Conservation (phyloP, 2,113 vertebrate genomes). For the Petromus typicus region DNA sequence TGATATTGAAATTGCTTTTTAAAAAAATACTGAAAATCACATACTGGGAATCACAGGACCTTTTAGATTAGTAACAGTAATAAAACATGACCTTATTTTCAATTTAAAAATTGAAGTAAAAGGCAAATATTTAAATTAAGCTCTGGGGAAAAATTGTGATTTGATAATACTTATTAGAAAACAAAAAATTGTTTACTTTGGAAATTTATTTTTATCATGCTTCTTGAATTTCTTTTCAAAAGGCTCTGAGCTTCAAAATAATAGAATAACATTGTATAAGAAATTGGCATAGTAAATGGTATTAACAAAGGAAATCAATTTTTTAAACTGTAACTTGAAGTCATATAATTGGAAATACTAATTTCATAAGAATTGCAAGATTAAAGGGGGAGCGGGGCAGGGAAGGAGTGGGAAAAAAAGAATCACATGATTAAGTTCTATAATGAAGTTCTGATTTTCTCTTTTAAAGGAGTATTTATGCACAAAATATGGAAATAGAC, state of each 20-base stretch:
- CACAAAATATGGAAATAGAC: not conserved
- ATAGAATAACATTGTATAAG: conserved; percentile 36
- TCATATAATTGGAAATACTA: conserved; percentile 15
- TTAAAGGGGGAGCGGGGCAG: too few species aligned
- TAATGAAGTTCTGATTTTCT: conserved; percentile 40
- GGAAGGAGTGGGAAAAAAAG: too few species aligned
- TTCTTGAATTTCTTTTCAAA: conserved; percentile 59
- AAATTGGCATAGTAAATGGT: conserved; percentile 39
- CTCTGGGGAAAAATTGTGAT: conserved; percentile 26
- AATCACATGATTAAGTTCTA: conserved; percentile 42
- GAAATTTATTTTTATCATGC: not conserved
- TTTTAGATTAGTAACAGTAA: conserved; percentile 4
- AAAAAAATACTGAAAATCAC: not conserved
- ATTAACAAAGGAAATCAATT: conserved; percentile 28
- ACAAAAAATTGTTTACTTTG: not conserved
- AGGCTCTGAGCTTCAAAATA: not conserved
- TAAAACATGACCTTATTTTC: conserved; percentile 1
- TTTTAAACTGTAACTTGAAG: not conserved
- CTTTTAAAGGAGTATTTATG: conserved; percentile 52
- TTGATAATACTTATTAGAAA: conserved; percentile 40
- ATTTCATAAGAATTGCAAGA: conserved; percentile 45
- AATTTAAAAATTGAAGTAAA: not conserved
- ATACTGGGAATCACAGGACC: not conserved
- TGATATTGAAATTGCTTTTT: not conserved
- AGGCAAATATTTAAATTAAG: conserved; percentile 3